Evolutionary conservation across 2,888 invertebrate genomes (phyloP), one percentile per base, ranked within the genome.

Genomic region (Eudasyphora cyanicolor): DNA sequence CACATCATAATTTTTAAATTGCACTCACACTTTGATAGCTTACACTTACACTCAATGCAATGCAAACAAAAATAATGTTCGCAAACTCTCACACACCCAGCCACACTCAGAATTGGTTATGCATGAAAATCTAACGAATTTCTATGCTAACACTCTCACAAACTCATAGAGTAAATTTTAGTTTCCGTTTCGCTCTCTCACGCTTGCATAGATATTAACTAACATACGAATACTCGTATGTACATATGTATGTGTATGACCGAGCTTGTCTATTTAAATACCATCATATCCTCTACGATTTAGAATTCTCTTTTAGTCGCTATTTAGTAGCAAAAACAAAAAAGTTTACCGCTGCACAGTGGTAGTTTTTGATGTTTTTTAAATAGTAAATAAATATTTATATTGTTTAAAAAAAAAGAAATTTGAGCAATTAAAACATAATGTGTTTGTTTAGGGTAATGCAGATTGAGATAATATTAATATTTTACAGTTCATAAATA

Each of bases 1-100:
- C 81, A 81, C 84, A 76, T 81, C 81, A 78, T 84, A 81, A 78
- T 75, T 81, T 81, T 81, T 78, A 81, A 84, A 84, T 81, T 84
- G 67, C 49, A 57, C 71, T 71, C 70, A 80, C 62, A 62, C 76
- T 54, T 54, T 79, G 24, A 17, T 60, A 62, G 29, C 60, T 2
- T 70, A 24, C 49, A 69, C 24, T 27, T 8, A 42, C 32, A 42
- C 21, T 73, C 24, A 71, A 21, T 35, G 14, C 10, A 19, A n/a
- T 17, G 21, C 27, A 10, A 21, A 57, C 51, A 42, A 1, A 19
- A 17, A 35, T 5, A 60, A 42, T 12, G 42, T 42, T 42, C 42
- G 24, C 42, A 21, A 32, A 64, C 64, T 10, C 57, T 51, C 7
- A 27, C 12, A 57, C 57, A 12, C 12, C 12, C 27, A 10, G 14